Evolutionary conservation across 2,113 vertebrate species (phyloP).

Genomic region (Mobula hypostoma): DNA sequence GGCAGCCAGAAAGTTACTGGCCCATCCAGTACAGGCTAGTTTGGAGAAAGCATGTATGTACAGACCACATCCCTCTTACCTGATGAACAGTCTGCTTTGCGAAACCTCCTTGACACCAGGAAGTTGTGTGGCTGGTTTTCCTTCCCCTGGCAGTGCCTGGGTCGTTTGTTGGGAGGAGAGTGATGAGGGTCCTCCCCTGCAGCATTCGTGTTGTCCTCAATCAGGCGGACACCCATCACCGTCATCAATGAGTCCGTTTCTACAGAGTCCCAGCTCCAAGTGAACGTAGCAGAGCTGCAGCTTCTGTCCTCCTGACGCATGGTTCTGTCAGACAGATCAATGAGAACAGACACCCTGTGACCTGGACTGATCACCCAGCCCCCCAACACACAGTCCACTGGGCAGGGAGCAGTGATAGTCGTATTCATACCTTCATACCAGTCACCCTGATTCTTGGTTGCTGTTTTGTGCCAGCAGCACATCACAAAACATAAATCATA

Average conservation of each 20-base stretch:
- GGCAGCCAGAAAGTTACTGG: no score
- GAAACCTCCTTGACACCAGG: slow-evolving; percentile 59
- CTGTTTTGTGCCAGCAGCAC: no score
- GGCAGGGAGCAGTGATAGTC: no score
- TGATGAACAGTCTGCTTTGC: slow-evolving; percentile 52
- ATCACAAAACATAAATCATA: no score
- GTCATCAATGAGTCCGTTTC: slow-evolving; percentile 51
- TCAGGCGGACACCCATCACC: slow-evolving; percentile 51
- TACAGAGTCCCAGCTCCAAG: slow-evolving; percentile 51
- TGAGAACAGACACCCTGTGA: neutral
- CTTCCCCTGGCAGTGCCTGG: slow-evolving; percentile 53
- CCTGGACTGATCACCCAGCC: no score
- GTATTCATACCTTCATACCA: no score
- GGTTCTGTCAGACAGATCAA: slow-evolving; percentile 47
- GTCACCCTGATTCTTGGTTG: no score
- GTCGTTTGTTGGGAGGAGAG: slow-evolving; percentile 61
- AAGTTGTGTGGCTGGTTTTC: slow-evolving; percentile 63
- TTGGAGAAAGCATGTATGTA: no score
- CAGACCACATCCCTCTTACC: slow-evolving; percentile 46
- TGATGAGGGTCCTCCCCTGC: slow-evolving; percentile 66
- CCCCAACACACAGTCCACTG: no score
- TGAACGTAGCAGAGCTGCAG: slow-evolving; percentile 50
- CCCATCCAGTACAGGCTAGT: no score
- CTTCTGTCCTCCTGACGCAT: slow-evolving; percentile 68
- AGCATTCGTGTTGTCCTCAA: slow-evolving; percentile 59